Evolutionary conservation across 1,140 invertebrate genomes (phyloP).

Genomic region (Rhizoglyphus robini): DNA sequence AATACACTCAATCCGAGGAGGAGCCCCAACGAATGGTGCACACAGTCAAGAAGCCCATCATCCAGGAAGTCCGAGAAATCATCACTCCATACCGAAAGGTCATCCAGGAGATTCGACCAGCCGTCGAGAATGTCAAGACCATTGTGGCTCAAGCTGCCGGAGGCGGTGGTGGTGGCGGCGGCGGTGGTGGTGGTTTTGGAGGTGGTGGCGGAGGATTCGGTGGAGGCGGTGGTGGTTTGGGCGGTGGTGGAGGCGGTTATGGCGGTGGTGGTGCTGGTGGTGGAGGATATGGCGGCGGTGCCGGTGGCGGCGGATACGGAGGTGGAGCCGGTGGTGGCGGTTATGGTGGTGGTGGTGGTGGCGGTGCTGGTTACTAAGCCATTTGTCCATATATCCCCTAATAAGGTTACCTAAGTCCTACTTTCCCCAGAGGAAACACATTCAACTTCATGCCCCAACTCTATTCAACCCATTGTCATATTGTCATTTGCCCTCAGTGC

Average conservation of each 20-base stretch:
- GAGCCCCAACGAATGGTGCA: constrained; percentile 18
- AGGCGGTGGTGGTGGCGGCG: not conserved
- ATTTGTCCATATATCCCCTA: too few species aligned
- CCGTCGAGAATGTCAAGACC: not conserved
- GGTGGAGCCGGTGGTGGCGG: too few species aligned
- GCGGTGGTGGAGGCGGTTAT: not conserved
- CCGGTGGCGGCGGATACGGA: too few species aligned
- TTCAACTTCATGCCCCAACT: too few species aligned
- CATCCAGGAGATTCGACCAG: not conserved
- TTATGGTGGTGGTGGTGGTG: not conserved
- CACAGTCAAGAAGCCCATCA: constrained; percentile 1
- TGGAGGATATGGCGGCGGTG: too few species aligned
- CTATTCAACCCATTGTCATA: too few species aligned
- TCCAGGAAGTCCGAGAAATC: not conserved
- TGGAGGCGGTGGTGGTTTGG: not conserved
- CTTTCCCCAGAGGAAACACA: too few species aligned
- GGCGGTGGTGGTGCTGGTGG: too few species aligned
- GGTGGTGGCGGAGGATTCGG: not conserved
- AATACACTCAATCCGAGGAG: constrained; percentile 6
- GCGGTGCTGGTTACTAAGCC: too few species aligned
- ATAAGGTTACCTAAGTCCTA: too few species aligned
- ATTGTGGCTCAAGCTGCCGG: not conserved
- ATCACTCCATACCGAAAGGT: constrained; percentile 8
- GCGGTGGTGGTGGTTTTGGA: not conserved
- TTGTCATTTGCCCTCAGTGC: too few species aligned